A percentile compares a stretch with the other conserved stretches of the same genome.
Evolutionary conservation across 2,797 vertebrate genomes (phyloP).

Genomic region (Bryconaethiops microstoma): DNA sequence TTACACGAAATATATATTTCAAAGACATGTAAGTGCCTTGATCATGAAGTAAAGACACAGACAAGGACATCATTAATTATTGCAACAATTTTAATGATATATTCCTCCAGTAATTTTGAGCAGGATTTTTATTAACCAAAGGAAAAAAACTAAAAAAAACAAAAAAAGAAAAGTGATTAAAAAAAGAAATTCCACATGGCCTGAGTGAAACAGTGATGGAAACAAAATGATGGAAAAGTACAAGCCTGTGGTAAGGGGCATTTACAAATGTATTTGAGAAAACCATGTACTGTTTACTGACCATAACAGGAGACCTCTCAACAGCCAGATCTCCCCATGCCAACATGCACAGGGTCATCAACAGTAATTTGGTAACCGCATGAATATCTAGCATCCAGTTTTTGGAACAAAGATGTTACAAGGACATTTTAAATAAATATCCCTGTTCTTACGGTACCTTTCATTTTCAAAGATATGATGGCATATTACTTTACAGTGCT

Average conservation of each 20-base stretch:
- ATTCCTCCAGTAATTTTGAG: slow-evolving; percentile 69
- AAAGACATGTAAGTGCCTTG: no score
- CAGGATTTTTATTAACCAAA: slow-evolving; percentile 65
- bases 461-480: slow-evolving; percentile 36
- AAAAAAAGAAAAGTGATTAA: slow-evolving; percentile 43
- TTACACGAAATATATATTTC: no score
- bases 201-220: slow-evolving; percentile 45
- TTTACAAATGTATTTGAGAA: slow-evolving; percentile 38
- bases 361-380: neutral
- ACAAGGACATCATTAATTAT: slow-evolving; percentile 59
- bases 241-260: slow-evolving; percentile 40
- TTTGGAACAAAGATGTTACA: slow-evolving; percentile 22
- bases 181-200: slow-evolving; percentile 54
- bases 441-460: slow-evolving; percentile 26
- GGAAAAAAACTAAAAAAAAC: slow-evolving; percentile 53
- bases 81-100: slow-evolving; percentile 77
- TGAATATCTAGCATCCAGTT: slow-evolving; percentile 15
- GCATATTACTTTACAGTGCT: slow-evolving; percentile 68
- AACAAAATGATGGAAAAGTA: slow-evolving; percentile 22
- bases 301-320: slow-evolving; percentile 53
- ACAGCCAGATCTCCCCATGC: slow-evolving; percentile 42
- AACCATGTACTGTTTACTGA: slow-evolving; percentile 43
- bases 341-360: neutral
- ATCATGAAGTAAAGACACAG: slow-evolving; percentile 23
- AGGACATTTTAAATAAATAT: neutral